Evolutionary conservation across 2,113 vertebrate genomes (phyloP).

Genomic region (Actenoides lindsayi): DNA sequence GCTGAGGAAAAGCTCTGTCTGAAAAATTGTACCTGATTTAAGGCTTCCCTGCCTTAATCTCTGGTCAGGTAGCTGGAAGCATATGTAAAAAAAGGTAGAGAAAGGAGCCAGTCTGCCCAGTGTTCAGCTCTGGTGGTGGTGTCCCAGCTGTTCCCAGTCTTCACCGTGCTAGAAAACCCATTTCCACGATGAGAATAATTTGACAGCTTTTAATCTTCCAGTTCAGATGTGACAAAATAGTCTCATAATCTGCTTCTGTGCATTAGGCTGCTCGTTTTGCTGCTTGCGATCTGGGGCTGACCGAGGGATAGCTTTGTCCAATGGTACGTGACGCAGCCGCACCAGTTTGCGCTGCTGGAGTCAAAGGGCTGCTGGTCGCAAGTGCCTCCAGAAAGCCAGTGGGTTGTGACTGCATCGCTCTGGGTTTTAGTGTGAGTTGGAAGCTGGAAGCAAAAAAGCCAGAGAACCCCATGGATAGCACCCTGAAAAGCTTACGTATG

Average conservation of each 20-base stretch:
- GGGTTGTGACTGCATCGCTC: background rate
- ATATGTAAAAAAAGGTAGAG: background rate
- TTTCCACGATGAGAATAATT: conserved; percentile 33
- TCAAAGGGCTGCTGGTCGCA: background rate
- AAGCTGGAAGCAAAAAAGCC: background rate
- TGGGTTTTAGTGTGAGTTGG: background rate
- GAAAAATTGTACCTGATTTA: background rate
- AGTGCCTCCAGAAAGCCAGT: background rate
- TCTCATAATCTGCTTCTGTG: background rate
- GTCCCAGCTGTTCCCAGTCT: background rate
- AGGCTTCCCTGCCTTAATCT: background rate
- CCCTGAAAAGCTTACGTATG: background rate
- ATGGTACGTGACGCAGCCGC: background rate
- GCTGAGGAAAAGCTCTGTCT: background rate
- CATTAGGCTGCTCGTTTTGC: background rate
- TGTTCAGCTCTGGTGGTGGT: background rate
- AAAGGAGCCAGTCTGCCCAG: background rate
- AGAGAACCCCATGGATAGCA: accelerated
- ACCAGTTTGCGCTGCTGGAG: background rate
- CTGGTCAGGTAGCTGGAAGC: background rate
- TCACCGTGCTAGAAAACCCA: background rate
- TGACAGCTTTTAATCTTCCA: conserved; percentile 45
- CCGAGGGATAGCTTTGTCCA: background rate
- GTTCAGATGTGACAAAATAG: conserved; percentile 35
- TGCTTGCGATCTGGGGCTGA: background rate